Conservation (phyloP, 2,113 vertebrate species). For the Centrocercus urophasianus region DNA sequence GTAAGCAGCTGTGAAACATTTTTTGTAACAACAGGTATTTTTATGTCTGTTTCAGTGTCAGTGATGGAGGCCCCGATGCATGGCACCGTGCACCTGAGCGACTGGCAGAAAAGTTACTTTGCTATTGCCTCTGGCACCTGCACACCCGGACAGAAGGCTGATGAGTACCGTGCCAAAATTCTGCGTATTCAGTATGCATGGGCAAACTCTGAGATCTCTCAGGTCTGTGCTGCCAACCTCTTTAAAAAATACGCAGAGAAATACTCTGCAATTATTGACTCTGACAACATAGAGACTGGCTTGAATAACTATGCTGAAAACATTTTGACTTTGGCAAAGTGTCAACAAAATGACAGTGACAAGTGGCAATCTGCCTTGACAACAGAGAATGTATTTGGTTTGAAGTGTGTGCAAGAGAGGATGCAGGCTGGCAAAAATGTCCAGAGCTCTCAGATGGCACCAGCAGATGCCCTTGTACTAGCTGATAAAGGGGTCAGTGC, state of each 20-base stretch:
- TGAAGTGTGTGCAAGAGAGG: conserved; percentile 85
- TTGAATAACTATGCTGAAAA: conserved; percentile 94
- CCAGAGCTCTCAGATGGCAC: conserved; percentile 66
- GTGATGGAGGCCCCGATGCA: conserved; percentile 70
- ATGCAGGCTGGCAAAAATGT: conserved; percentile 70
- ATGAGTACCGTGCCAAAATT: conserved; percentile 90
- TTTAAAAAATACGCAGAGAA: conserved; percentile 87
- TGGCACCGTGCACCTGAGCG: conserved; percentile 85
- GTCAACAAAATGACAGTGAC: conserved; percentile 88
- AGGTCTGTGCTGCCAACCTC: conserved; percentile 83
- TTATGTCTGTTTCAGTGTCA: conserved; percentile 20
- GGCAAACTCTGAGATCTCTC: conserved; percentile 89
- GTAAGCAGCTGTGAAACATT: background rate
- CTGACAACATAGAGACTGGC: conserved; percentile 84
- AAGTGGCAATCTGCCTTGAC: conserved; percentile 93
- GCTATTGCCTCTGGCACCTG: conserved; percentile 85
- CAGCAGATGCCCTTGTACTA: conserved; percentile 68
- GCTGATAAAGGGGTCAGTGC: conserved; percentile 71
- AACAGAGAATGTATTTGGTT: conserved; percentile 79
- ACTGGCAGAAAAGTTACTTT: conserved; percentile 94
- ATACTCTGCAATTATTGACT: conserved; percentile 91
- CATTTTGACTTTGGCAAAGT: conserved; percentile 85
- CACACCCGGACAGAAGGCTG: conserved; percentile 88
- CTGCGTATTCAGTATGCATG: conserved; percentile 92
- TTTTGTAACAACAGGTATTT: background rate